These are phyloP conservation scores for Gortyna flavago DNA, from an alignment of 2,888 invertebrate species.

Conservation along the genomic window DNA sequence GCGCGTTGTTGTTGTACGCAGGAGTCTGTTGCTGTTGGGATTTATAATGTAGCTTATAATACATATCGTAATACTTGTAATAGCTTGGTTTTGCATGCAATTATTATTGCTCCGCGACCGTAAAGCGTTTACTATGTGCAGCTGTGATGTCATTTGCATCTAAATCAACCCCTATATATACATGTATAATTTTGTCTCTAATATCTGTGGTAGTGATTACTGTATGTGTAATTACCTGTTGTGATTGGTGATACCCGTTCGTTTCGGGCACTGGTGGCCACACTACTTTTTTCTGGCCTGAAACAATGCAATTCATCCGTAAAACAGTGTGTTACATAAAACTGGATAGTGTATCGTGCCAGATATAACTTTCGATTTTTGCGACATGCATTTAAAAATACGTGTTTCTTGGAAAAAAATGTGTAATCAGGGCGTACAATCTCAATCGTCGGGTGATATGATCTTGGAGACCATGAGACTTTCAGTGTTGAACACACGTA, in stretches of 20 bases:
- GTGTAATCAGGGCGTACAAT: constrained; percentile 70
- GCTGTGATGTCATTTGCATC: constrained; percentile 75
- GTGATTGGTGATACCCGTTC: constrained; percentile 90
- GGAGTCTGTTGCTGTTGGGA: constrained; percentile 84
- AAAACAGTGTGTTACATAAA: constrained; percentile 49
- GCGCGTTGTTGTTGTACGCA: constrained; percentile 87
- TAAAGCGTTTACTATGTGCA: constrained; percentile 83
- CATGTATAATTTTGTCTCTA: constrained; percentile 44
- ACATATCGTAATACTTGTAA: constrained; percentile 63
- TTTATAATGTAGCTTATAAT: constrained; percentile 76
- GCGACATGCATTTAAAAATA: constrained; percentile 60
- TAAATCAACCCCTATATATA: constrained; percentile 73
- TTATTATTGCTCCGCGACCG: constrained; percentile 74
- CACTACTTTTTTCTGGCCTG: constrained; percentile 96
- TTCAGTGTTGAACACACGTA: constrained; percentile 77
- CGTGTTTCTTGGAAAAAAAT: constrained; percentile 57
- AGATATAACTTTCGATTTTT: constrained; percentile 40
- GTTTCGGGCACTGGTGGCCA: constrained; percentile 95
- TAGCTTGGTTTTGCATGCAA: constrained; percentile 74
- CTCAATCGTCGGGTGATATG: constrained; percentile 71
- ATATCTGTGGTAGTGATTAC: constrained; percentile 18
- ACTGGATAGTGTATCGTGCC: constrained; percentile 33
- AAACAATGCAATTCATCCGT: constrained; percentile 76
- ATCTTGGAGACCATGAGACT: constrained; percentile 74
- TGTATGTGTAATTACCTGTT: constrained; percentile 88